phyloP scores from a whole-genome alignment of 2,797 vertebrate genomes.

The Gadopsis marmoratus region DNA sequence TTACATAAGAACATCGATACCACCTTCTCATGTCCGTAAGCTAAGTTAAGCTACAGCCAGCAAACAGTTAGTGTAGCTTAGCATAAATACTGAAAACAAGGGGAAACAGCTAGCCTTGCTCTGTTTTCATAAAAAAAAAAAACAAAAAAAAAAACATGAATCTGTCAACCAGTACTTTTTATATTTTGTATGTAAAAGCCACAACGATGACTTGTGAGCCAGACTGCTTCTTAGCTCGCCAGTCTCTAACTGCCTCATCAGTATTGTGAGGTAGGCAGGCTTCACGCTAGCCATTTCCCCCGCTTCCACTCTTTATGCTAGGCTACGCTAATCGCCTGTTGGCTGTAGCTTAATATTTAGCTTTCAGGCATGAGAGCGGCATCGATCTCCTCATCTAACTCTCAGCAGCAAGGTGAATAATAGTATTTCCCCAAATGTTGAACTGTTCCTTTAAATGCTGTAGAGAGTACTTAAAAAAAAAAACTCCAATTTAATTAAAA shows the following conservation, averaged over 20 bases:
- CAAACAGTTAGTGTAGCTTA: background rate
- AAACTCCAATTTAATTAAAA: background rate
- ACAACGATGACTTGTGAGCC: background rate
- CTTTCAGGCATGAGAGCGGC: background rate
- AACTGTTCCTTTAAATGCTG: conserved; percentile 5
- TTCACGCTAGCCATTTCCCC: too few species aligned
- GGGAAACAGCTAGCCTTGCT: background rate
- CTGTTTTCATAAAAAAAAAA: background rate
- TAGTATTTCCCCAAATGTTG: background rate
- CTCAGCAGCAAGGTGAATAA: background rate
- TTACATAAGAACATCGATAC: background rate
- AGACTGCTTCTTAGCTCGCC: background rate
- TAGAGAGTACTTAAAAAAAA: background rate
- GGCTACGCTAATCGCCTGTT: background rate
- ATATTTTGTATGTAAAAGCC: background rate
- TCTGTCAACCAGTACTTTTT: background rate
- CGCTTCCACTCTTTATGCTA: background rate
- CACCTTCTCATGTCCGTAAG: background rate
- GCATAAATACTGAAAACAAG: background rate
- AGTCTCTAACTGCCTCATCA: background rate
- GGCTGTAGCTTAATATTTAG: background rate
- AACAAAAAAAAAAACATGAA: too few species aligned
- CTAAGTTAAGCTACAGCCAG: background rate
- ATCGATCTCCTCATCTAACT: background rate
- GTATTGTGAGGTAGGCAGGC: background rate